These are phyloP conservation scores for Sebastiscus tertius DNA, from an alignment of 2,797 vertebrate genomes.

Conservation along the genomic window DNA sequence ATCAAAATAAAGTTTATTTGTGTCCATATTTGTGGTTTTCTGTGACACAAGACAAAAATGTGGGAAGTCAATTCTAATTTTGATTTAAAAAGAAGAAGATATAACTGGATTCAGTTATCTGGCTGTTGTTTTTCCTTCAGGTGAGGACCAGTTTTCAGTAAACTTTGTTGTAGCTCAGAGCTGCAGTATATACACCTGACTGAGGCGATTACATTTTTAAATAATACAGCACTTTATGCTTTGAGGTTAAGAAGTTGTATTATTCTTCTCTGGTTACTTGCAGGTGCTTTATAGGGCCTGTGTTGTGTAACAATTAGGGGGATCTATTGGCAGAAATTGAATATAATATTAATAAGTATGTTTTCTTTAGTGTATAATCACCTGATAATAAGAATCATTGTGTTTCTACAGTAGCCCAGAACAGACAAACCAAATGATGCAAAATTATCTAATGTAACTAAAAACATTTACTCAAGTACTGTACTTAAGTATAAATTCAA, in stretches of 20 bases:
- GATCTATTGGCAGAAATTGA: no score
- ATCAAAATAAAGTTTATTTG: not conserved
- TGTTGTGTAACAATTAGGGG: no score
- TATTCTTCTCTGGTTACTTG: not conserved
- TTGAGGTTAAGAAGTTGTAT: not conserved
- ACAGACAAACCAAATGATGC: no score
- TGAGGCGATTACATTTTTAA: not conserved
- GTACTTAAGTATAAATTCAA: no score
- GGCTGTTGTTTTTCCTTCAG: constrained; percentile 29
- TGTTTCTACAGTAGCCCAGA: no score
- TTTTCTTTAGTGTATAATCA: no score
- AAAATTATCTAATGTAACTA: no score
- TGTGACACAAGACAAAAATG: not conserved
- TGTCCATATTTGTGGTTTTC: not conserved
- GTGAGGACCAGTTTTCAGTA: constrained; percentile 12
- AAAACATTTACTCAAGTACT: no score
- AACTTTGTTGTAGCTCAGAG: no score
- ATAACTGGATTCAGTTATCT: not conserved
- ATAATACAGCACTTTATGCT: not conserved
- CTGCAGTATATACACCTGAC: not conserved
- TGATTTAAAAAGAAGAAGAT: no score
- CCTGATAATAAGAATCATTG: no score
- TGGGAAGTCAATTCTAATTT: not conserved
- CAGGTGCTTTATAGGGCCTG: not conserved
- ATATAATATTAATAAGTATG: no score